These are phyloP conservation scores for Puma concolor DNA, from an alignment of 2,113 vertebrate genomes.

Conservation along the genomic window DNA sequence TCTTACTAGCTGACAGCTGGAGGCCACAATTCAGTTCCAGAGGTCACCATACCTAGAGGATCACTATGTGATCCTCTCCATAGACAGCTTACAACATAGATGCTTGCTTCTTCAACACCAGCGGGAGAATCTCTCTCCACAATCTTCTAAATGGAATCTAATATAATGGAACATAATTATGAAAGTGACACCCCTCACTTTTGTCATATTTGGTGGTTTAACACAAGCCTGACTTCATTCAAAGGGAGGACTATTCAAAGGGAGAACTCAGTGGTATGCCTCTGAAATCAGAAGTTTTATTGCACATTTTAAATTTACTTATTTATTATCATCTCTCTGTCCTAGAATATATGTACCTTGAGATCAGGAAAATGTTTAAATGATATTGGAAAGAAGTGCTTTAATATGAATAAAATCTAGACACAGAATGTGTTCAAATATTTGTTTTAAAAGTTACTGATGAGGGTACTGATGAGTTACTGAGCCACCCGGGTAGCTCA, in stretches of 20 bases:
- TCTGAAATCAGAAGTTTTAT: slow-evolving; percentile 39
- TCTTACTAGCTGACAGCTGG: background rate
- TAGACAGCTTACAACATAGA: background rate
- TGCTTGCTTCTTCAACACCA: background rate
- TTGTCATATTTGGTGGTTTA: background rate
- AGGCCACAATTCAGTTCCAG: background rate
- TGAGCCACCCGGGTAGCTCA: no score
- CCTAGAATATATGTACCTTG: background rate
- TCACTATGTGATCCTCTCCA: background rate
- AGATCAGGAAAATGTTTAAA: background rate
- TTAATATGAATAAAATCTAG: slow-evolving; percentile 22
- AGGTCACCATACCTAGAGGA: background rate
- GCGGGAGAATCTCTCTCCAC: background rate
- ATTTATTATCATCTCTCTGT: background rate
- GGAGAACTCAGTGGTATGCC: background rate
- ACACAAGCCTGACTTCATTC: background rate
- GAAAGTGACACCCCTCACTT: background rate
- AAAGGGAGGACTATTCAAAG: background rate
- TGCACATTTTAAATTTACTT: background rate
- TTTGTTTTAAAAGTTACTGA: background rate
- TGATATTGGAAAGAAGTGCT: background rate
- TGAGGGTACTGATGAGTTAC: background rate
- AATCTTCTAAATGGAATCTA: background rate
- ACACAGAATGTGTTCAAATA: slow-evolving; percentile 11
- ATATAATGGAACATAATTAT: background rate